Evolutionary conservation across 2,113 vertebrate species (phyloP).

Genomic region (Asarcornis scutulata): DNA sequence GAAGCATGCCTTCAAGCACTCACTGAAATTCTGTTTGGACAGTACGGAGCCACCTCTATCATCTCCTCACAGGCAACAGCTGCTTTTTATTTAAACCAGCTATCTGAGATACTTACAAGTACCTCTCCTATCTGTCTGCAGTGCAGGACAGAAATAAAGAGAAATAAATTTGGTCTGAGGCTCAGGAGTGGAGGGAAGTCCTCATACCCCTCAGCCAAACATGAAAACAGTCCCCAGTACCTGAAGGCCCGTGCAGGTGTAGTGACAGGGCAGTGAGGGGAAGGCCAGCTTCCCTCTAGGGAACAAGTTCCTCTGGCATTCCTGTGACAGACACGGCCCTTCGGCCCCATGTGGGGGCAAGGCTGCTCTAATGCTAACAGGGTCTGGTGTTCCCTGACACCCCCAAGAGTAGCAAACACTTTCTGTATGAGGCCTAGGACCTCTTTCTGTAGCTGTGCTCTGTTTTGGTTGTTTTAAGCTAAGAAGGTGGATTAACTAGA

Average conservation of each 20-base stretch:
- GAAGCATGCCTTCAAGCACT: background rate
- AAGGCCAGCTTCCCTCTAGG: background rate
- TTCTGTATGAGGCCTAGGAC: background rate
- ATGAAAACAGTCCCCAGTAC: background rate
- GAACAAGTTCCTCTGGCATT: rapidly evolving
- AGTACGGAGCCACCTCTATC: background rate
- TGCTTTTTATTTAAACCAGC: background rate
- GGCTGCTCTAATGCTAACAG: background rate
- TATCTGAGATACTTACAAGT: background rate
- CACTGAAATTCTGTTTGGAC: background rate
- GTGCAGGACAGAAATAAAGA: background rate
- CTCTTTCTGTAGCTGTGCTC: background rate
- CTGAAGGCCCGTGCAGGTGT: background rate
- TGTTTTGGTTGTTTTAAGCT: background rate
- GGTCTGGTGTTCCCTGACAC: background rate
- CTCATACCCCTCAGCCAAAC: background rate
- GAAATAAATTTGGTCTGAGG: background rate
- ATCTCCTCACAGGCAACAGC: background rate
- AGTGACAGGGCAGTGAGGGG: background rate
- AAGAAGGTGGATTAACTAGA: background rate
- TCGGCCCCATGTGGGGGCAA: rapidly evolving
- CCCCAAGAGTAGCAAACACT: rapidly evolving
- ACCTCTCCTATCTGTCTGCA: background rate
- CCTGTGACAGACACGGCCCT: background rate
- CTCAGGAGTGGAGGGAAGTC: background rate